Conservation (phyloP, 2,888 invertebrate species). For the Scelioninae gen. 1 region DNA sequence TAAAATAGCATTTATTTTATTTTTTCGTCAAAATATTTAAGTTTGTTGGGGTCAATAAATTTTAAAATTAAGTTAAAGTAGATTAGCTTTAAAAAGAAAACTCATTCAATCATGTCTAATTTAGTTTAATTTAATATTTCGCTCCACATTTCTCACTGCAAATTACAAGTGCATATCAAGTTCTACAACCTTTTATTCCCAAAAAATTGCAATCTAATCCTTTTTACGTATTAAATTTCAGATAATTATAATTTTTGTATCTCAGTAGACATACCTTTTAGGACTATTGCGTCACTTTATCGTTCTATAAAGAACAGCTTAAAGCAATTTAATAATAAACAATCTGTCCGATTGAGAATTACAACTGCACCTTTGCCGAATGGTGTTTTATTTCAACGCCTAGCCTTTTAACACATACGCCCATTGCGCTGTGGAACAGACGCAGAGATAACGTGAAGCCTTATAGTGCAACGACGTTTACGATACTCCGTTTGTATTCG, state of each 20-base stretch:
- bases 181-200: no score
- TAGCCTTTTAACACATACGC: not conserved
- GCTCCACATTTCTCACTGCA: no score
- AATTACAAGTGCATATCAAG: no score
- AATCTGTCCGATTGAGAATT: not conserved
- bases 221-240: not conserved
- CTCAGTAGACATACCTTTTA: not conserved
- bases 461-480: constrained; percentile 3
- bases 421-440: not conserved
- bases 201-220: not conserved
- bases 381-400: constrained; percentile 5
- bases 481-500: constrained; percentile 11
- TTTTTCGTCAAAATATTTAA: no score
- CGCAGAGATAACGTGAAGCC: not conserved
- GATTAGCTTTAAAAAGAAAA: no score
- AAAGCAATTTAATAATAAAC: constrained; percentile 21
- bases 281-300: constrained; percentile 24
- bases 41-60: no score
- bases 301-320: constrained; percentile 7
- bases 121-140: no score
- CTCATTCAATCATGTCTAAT: no score
- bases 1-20: no score
- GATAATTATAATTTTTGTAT: constrained; percentile 2
- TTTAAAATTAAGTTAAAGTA: no score
- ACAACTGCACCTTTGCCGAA: constrained; percentile 8